Base-by-base conservation (phyloP, 2,888 invertebrate genomes). In the Drosophila borborema region DNA sequence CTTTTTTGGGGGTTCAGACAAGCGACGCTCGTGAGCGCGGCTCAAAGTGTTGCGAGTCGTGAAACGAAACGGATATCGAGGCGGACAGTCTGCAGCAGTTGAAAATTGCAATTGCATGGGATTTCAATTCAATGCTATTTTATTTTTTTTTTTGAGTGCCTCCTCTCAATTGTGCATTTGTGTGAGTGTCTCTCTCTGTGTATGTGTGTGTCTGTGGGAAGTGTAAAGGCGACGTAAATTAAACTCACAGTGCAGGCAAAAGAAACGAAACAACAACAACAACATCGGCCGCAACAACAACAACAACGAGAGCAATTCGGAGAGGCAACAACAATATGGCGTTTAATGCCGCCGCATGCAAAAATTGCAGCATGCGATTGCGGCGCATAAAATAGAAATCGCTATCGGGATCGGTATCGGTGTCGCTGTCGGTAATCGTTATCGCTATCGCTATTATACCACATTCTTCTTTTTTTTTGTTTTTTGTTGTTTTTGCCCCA, bases 21-120 rank as follows among this genome's bases (percentile, higher is more conserved):
- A 67, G 60, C 70, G 72, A 41, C 61, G 73, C 63, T 71, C 74
- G 74, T 69, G 72, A 84, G 83, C 80, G 82, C 77, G 77, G 81
- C 83, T 85, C 89, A 91, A 86, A 91, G 88, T 89, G 90, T 86
- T 90, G 90, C 90, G 90, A 91, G 91, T 90, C 91, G 91, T 90
- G 91, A 86, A 85, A 82, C 86, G 80, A 82, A 80, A 86, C 90
- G 90, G 90, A 90, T 79, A 81, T 89, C 79, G 78, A 74, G 67
- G 74, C 80, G 80, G 80, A 80, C 81, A 78, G 80, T 80, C 74
- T 79, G 76, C 74, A 80, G 75, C 64, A 71, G 60, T 59, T 51
- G 23, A 58, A 68, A 68, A 76, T 80, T 85, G 78, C 76, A 81
- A 81, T 82, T 80, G 77, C 74, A 81, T 84, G 68, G 77, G 76